A percentile compares a stretch with the other conserved stretches of the same genome.
These are phyloP conservation scores for Clavelina lepadiformis DNA, from an alignment of 23 tunicate genomes.

Conservation along the genomic window DNA sequence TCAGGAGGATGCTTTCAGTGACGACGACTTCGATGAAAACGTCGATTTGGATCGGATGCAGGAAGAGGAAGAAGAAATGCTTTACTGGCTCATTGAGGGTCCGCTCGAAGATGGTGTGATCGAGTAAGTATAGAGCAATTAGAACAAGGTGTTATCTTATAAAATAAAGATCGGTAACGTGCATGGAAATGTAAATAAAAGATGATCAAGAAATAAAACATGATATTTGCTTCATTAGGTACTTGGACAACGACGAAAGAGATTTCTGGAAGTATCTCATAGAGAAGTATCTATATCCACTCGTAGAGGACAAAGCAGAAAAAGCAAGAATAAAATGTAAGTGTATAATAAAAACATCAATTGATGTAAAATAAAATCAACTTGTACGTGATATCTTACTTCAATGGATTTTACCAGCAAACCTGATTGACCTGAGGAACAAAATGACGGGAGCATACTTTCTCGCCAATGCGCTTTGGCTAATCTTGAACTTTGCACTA, in stretches of 20 bases:
- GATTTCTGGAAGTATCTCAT: conserved; percentile 85
- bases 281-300: conserved; percentile 54
- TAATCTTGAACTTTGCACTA: conserved; percentile 79
- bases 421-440: conserved; percentile 65
- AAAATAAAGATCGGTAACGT: no score
- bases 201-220: no score
- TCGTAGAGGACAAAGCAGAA: conserved; percentile 70
- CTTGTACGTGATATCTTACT: no score
- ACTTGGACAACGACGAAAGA: conserved; percentile 79
- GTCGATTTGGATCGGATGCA: conserved; percentile 37
- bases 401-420: conserved; percentile 14
- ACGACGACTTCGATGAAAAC: conserved; percentile 29
- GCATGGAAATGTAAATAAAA: no score
- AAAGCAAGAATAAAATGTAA: conserved; percentile 49
- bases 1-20: conserved; percentile 26
- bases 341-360: no score
- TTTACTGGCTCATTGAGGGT: conserved; percentile 78
- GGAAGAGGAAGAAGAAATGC: conserved; percentile 61
- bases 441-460: conserved; percentile 86
- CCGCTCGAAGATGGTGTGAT: conserved; percentile 65
- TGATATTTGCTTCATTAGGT: conserved; percentile 53
- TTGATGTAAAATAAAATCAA: no score
- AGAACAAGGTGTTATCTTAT: background rate
- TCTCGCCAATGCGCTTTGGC: conserved; percentile 76
- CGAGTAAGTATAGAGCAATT: background rate